Conservation (phyloP, 2,797 vertebrate species). For the Dipus sagitta region DNA sequence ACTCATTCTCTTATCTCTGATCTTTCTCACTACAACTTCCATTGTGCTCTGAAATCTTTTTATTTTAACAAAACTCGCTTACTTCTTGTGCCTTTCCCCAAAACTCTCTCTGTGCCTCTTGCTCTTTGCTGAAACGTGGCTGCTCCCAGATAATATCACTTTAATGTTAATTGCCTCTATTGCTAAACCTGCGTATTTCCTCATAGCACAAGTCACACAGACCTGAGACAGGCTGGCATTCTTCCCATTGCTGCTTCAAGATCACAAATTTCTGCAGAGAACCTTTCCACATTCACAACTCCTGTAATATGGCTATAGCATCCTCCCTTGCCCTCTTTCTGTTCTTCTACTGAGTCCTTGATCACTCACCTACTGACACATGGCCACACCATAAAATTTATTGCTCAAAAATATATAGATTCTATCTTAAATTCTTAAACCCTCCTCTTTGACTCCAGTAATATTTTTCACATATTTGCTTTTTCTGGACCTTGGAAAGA, state of each 20-base stretch:
- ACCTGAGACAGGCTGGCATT: neutral
- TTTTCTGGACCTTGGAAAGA: neutral
- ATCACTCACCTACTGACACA: neutral
- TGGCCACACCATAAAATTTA: neutral
- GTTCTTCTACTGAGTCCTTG: neutral
- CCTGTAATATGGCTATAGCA: neutral
- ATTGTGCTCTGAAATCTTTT: neutral
- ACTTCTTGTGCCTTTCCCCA: neutral
- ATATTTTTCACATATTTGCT: neutral
- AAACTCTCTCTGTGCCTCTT: neutral
- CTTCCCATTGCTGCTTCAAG: neutral
- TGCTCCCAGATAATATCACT: neutral
- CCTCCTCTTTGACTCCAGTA: neutral
- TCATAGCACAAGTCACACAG: neutral
- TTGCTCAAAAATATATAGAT: neutral
- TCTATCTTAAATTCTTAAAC: constrained; percentile 17
- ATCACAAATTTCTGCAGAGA: neutral
- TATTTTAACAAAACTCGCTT: neutral
- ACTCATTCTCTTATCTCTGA: neutral
- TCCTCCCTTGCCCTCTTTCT: neutral
- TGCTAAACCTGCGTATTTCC: neutral
- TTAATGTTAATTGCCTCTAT: neutral
- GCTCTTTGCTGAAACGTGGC: neutral
- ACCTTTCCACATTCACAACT: neutral
- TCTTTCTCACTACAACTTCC: neutral